Percentiles rank a stretch among this genome's conserved stretches.
These are phyloP conservation scores for Phortica variegata DNA, from an alignment of 1,140 invertebrate genomes.

Conservation along the genomic window DNA sequence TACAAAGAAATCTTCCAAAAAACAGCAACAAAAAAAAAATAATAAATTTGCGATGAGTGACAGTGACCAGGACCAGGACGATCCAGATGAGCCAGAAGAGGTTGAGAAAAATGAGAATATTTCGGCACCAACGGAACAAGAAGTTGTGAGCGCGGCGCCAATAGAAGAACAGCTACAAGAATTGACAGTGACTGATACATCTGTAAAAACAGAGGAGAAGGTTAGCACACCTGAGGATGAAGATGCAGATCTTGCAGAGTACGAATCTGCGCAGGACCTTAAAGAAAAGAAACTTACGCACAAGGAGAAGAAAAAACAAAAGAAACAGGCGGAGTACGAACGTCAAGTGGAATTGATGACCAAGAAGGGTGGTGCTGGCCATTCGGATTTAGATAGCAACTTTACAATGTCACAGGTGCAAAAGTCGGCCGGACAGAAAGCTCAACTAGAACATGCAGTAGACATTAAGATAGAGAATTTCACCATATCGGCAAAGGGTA, in stretches of 20 bases:
- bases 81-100: slow-evolving; percentile 20
- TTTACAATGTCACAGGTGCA: slow-evolving; percentile 96
- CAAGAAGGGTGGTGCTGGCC: slow-evolving; percentile 83
- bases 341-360: slow-evolving; percentile 86
- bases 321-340: slow-evolving; percentile 90
- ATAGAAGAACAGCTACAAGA: too few species aligned
- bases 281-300: slow-evolving; percentile 81
- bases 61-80: slow-evolving; percentile 28
- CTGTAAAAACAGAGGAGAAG: too few species aligned
- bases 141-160: too few species aligned
- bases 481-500: slow-evolving; percentile 94
- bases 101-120: too few species aligned
- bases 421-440: slow-evolving; percentile 79
- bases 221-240: too few species aligned
- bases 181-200: too few species aligned
- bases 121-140: too few species aligned
- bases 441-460: slow-evolving; percentile 88
- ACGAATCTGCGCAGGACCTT: slow-evolving; percentile 2
- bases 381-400: slow-evolving; percentile 87
- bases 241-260: slow-evolving; percentile 19
- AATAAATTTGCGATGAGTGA: slow-evolving; percentile 39
- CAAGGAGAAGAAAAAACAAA: slow-evolving; percentile 93
- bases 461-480: slow-evolving; percentile 99
- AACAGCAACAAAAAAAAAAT: slow-evolving; percentile 33
- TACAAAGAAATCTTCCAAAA: slow-evolving; percentile 38